Percentiles rank a stretch among this genome's conserved stretches.
Evolutionary conservation across 2,113 vertebrate species (phyloP).

Genomic region (Apodemus speciosus): DNA sequence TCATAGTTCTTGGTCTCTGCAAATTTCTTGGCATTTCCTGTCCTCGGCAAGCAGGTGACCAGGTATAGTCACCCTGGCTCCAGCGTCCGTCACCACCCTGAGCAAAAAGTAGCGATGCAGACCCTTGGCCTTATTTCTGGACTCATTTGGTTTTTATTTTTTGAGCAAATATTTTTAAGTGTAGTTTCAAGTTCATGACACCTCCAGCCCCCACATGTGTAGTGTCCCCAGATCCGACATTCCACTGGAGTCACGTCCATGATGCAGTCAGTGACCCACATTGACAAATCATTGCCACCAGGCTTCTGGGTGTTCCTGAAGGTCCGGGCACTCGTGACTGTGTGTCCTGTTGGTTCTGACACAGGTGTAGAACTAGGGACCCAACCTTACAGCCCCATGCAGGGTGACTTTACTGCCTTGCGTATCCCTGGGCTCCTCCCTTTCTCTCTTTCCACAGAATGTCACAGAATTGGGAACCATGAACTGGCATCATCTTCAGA

Average conservation of each 20-base stretch:
- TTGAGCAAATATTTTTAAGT: not conserved
- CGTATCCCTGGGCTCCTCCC: not conserved
- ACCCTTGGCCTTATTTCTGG: not conserved
- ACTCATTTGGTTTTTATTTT: not conserved
- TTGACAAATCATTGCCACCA: not conserved
- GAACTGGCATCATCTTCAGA: not conserved
- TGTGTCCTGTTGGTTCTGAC: not conserved
- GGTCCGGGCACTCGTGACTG: not conserved
- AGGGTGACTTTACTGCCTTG: not conserved
- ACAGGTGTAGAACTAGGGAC: too few relatives aligned
- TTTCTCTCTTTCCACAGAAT: not conserved
- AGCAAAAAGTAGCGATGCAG: not conserved
- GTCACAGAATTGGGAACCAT: not conserved
- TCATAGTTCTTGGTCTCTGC: not conserved
- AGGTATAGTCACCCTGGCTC: not conserved
- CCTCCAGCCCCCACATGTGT: accelerated
- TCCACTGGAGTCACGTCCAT: not conserved
- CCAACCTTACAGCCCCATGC: too few relatives aligned
- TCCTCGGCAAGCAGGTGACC: too few relatives aligned
- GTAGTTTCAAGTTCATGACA: not conserved
- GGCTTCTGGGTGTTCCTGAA: not conserved
- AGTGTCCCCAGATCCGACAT: not conserved
- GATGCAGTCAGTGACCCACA: accelerated
- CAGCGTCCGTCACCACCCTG: too few relatives aligned
- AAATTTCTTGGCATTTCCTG: not conserved